Percentiles rank a stretch among this genome's conserved stretches.
Conservation (phyloP, 92 coral and sea anemone genomes). For the Meandrina meandrites region DNA sequence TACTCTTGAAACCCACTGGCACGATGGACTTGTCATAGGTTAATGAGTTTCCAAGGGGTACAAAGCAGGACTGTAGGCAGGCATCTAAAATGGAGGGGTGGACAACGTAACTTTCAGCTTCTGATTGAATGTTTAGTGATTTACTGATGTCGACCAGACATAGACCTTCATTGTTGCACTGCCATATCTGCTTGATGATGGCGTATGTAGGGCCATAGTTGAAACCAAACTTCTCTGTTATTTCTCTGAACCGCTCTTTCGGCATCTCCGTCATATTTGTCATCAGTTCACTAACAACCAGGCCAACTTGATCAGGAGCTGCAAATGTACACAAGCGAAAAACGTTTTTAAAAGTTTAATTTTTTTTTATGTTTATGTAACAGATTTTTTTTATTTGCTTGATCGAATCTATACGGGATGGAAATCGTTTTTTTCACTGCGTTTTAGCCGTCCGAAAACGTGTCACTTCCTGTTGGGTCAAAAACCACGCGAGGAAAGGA, state of each 20-base stretch:
- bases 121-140: background rate
- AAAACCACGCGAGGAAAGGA: too few relatives aligned
- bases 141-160: constrained; percentile 62
- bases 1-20: constrained; percentile 44
- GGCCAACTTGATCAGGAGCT: constrained; percentile 1
- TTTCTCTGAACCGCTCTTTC: constrained; percentile 51
- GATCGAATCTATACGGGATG: too few relatives aligned
- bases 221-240: constrained; percentile 68
- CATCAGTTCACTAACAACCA: constrained; percentile 34
- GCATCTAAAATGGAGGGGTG: constrained; percentile 94
- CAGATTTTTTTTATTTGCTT: too few relatives aligned
- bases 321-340: background rate
- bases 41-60: constrained; percentile 18
- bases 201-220: constrained; percentile 78
- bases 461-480: too few relatives aligned
- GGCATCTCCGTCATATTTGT: constrained; percentile 59
- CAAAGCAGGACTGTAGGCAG: constrained; percentile 79
- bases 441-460: too few relatives aligned
- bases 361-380: too few relatives aligned
- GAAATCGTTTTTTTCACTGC: too few relatives aligned
- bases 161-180: constrained; percentile 62
- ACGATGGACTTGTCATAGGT: constrained; percentile 44
- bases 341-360: too few relatives aligned
- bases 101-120: constrained; percentile 59
- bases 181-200: constrained; percentile 75